Evolutionary conservation across 1,140 invertebrate species (phyloP).

Genomic region (Temnothorax curvispinosus): DNA sequence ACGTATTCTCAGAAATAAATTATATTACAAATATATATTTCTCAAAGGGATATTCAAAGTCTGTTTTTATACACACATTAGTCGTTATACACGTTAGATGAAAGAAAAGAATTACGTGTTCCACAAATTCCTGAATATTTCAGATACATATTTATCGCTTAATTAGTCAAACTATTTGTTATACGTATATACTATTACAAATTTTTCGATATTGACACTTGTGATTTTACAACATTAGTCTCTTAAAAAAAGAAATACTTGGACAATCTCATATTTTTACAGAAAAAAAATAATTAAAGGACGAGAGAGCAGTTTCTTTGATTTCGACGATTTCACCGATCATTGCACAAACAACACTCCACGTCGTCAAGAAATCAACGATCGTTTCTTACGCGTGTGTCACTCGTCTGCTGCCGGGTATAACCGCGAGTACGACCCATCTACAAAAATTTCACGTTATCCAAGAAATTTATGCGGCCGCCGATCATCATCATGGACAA

Average conservation of each 20-base stretch:
- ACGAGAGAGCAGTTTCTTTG: slow-evolving; percentile 73
- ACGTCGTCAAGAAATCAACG: slow-evolving; percentile 48
- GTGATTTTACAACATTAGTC: neutral
- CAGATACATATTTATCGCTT: neutral
- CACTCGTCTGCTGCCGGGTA: slow-evolving; percentile 68
- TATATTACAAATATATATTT: neutral
- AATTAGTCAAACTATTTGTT: neutral
- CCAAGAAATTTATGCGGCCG: neutral
- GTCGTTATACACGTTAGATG: neutral
- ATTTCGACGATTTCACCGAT: slow-evolving; percentile 72
- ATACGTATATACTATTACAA: neutral
- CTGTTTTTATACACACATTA: too few species aligned
- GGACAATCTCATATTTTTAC: neutral
- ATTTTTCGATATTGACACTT: neutral
- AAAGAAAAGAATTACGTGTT: neutral
- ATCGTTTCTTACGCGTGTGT: slow-evolving; percentile 67
- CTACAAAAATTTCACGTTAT: slow-evolving; percentile 61
- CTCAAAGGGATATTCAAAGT: too few species aligned
- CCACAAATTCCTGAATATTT: neutral
- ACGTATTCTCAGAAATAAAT: neutral
- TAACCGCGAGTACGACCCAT: slow-evolving; percentile 47
- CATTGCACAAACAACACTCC: slow-evolving; percentile 73
- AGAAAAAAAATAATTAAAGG: slow-evolving; percentile 71
- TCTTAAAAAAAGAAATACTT: neutral
- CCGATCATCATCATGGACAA: neutral